phyloP scores from a whole-genome alignment of 2,113 vertebrate genomes.

The Lasiurus borealis region DNA sequence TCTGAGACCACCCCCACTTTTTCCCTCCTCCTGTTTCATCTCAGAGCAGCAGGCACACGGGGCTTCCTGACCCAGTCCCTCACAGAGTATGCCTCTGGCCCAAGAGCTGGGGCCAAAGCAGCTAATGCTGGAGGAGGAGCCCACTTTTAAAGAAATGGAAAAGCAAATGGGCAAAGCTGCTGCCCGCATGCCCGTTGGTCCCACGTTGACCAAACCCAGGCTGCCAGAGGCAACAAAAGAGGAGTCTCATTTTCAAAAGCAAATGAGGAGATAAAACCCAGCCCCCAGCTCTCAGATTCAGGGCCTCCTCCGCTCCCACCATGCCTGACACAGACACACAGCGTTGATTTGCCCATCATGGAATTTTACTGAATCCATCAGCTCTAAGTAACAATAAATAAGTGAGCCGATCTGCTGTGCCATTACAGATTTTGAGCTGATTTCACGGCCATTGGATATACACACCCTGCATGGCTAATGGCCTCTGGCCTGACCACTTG shows the following conservation, averaged over 20 bases:
- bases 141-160: background rate
- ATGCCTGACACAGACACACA: background rate
- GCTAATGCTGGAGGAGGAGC: background rate
- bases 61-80: background rate
- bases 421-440: background rate
- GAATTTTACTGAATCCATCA: conserved; percentile 70
- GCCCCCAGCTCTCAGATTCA: background rate
- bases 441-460: background rate
- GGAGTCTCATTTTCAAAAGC: conserved; percentile 51
- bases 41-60: background rate
- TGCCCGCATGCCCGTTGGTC: background rate
- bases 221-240: background rate
- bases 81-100: background rate
- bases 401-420: background rate
- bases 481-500: background rate
- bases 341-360: conserved; percentile 13
- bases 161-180: background rate
- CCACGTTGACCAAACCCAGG: background rate
- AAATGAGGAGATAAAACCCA: background rate
- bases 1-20: background rate
- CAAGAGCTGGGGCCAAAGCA: background rate
- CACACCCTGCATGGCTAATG: background rate
- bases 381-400: conserved; percentile 72
- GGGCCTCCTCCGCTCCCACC: background rate
- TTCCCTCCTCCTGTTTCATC: background rate